Evolutionary conservation across 2,797 vertebrate species (phyloP).

Genomic region (Peromyscus melanophrys): DNA sequence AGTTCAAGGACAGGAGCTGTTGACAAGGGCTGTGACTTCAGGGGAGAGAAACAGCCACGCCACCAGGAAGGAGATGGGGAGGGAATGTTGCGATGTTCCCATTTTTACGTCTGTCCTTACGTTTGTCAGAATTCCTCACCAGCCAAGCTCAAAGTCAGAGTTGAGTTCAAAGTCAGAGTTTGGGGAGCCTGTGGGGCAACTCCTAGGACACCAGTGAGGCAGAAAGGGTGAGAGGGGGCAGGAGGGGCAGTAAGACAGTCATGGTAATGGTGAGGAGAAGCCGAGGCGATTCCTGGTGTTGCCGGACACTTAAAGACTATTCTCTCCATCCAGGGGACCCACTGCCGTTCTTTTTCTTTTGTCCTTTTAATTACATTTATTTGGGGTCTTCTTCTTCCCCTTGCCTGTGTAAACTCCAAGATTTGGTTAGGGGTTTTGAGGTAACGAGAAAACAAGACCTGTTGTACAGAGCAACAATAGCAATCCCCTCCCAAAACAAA

Average conservation of each 20-base stretch:
- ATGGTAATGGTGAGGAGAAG: background rate
- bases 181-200: background rate
- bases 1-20: background rate
- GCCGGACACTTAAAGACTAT: fast-evolving
- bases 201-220: background rate
- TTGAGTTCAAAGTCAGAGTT: background rate
- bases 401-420: background rate
- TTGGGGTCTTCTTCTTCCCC: background rate
- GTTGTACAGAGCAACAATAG: background rate
- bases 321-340: background rate
- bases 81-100: fast-evolving
- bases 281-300: background rate
- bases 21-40: background rate
- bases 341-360: background rate
- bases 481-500: no score
- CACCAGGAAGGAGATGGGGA: background rate
- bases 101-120: background rate
- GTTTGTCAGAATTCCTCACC: background rate
- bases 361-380: background rate
- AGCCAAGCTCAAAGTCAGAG: background rate
- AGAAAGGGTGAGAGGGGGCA: background rate
- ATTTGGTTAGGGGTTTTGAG: conserved; percentile 33
- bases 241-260: background rate
- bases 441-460: background rate
- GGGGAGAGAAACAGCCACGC: background rate